Evolutionary conservation across 2,888 invertebrate species (phyloP).

Genomic region (Sphaerolaimus hirsutus): DNA sequence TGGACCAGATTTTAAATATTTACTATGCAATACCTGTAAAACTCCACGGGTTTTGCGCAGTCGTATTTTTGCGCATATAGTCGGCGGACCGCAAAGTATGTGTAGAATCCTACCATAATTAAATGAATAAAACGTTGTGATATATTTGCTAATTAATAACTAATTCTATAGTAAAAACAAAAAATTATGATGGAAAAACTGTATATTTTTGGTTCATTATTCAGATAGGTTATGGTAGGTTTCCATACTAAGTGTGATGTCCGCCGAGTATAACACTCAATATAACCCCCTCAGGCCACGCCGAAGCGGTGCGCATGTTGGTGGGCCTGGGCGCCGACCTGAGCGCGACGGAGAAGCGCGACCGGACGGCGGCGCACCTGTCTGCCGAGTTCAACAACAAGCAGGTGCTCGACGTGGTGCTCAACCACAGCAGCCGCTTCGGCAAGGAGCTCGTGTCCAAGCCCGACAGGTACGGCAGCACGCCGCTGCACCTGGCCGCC

Average conservation of each 20-base stretch:
- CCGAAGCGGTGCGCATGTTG: constrained; percentile 22
- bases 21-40: too few species aligned
- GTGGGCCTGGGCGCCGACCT: constrained; percentile 26
- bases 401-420: not conserved
- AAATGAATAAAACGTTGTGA: too few species aligned
- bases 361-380: constrained; percentile 29
- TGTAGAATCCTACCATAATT: too few species aligned
- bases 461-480: constrained; percentile 29
- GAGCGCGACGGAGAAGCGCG: constrained; percentile 27
- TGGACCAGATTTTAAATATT: too few species aligned
- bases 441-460: constrained; percentile 22
- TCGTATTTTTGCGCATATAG: not conserved
- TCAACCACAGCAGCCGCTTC: constrained; percentile 11
- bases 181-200: too few species aligned
- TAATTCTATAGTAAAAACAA: too few species aligned
- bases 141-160: not conserved
- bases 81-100: too few species aligned
- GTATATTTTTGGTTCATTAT: too few species aligned
- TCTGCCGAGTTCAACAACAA: constrained; percentile 28
- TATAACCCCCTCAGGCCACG: constrained; percentile 6
- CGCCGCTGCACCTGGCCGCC: constrained; percentile 31
- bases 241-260: too few species aligned
- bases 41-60: too few species aligned
- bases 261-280: too few species aligned
- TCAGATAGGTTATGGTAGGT: too few species aligned